phyloP scores from a whole-genome alignment of 2,113 vertebrate genomes.

The Seriola quinqueradiata region DNA sequence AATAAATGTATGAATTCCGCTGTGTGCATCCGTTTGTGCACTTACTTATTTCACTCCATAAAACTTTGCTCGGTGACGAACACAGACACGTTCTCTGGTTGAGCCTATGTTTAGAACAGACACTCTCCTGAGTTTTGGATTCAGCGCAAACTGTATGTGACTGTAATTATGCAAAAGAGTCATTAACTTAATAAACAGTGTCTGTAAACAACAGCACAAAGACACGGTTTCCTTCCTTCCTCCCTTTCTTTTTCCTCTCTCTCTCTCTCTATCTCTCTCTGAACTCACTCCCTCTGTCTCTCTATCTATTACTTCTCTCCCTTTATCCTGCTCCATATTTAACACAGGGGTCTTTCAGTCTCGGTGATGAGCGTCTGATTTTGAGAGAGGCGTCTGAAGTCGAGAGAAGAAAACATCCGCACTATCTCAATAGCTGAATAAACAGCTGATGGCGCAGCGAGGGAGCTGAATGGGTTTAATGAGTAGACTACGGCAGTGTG shows the following conservation, averaged over 20 bases:
- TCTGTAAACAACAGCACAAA: conserved; percentile 72
- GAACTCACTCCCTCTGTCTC: conserved; percentile 7
- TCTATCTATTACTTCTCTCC: conserved; percentile 29
- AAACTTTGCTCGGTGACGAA: conserved; percentile 8
- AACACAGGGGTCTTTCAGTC: conserved; percentile 49
- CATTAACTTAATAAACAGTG: conserved; percentile 74
- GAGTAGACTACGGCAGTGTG: conserved; percentile 68
- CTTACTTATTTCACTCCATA: neutral
- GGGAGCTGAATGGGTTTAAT: conserved; percentile 71
- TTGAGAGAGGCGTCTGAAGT: conserved; percentile 64
- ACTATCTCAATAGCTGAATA: conserved; percentile 55
- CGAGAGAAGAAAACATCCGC: conserved; percentile 65
- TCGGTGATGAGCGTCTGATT: conserved; percentile 47
- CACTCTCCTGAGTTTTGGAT: conserved; percentile 60
- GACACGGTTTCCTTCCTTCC: conserved; percentile 33
- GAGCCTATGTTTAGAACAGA: conserved; percentile 47
- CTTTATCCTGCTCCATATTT: conserved; percentile 46
- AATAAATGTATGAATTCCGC: neutral
- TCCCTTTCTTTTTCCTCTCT: conserved; percentile 1
- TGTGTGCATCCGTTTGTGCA: neutral
- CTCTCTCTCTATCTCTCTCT: neutral
- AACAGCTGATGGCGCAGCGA: conserved; percentile 69
- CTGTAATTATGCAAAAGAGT: conserved; percentile 75
- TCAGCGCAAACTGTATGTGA: conserved; percentile 51
- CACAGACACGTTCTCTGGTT: conserved; percentile 14